A percentile compares a stretch with the other conserved stretches of the same genome.
Evolutionary conservation across 2,888 invertebrate genomes (phyloP).

Genomic region (Parnassius apollo): DNA sequence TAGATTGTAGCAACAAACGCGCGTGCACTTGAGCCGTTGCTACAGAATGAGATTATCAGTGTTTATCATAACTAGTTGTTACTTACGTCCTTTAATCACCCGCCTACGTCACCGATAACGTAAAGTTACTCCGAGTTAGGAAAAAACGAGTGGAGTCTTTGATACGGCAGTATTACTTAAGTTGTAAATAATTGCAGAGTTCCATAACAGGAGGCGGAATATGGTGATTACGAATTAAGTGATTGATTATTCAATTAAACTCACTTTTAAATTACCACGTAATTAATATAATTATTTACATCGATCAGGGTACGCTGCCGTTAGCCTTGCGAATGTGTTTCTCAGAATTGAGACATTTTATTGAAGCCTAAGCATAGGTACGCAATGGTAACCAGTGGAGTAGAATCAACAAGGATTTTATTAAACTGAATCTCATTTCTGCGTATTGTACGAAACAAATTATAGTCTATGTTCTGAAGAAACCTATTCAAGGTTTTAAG

Average conservation of each 20-base stretch:
- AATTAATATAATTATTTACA: constrained; percentile 15
- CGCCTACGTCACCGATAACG: constrained; percentile 70
- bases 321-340: constrained; percentile 8
- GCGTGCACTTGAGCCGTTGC: constrained; percentile 57
- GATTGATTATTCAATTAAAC: constrained; percentile 23
- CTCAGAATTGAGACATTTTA: constrained; percentile 2
- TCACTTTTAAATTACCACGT: constrained; percentile 17
- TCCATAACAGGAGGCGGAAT: neutral
- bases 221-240: constrained; percentile 10
- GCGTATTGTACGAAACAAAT: neutral
- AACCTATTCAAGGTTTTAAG: neutral
- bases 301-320: constrained; percentile 1
- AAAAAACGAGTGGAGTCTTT: constrained; percentile 43
- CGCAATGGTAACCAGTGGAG: neutral
- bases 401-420: constrained; percentile 10
- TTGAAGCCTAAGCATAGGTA: neutral
- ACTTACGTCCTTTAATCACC: constrained; percentile 73
- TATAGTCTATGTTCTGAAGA: neutral
- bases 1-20: constrained; percentile 60
- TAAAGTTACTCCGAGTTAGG: constrained; percentile 43
- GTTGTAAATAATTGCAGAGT: constrained; percentile 31
- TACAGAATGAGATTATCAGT: constrained; percentile 75
- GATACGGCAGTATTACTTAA: constrained; percentile 48
- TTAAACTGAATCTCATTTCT: constrained; percentile 8
- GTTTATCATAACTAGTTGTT: constrained; percentile 71